A percentile compares a stretch with the other conserved stretches of the same genome.
phyloP scores from a whole-genome alignment of 2,797 vertebrate species.

The Cynodonichthys magdalenae region DNA sequence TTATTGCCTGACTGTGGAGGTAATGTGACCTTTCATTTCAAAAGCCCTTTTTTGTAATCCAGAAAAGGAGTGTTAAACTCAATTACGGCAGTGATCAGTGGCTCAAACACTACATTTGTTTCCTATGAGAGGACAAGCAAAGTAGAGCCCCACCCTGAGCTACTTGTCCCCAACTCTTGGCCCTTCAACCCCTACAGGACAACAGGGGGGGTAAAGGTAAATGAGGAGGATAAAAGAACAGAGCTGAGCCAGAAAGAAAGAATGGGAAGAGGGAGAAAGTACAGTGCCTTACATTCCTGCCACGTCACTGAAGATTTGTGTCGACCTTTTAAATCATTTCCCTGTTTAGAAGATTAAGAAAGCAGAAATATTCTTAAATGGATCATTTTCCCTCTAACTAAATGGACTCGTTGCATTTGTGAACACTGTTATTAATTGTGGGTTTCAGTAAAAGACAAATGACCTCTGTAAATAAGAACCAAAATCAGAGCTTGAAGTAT shows the following conservation, averaged over 20 bases:
- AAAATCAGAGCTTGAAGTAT: conserved; percentile 69
- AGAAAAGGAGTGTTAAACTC: conserved; percentile 86
- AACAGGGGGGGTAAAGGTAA: conserved; percentile 46
- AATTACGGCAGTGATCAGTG: conserved; percentile 85
- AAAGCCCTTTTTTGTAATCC: conserved; percentile 78
- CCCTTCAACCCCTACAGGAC: conserved; percentile 54
- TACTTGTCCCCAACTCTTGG: conserved; percentile 52
- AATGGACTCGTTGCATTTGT: conserved; percentile 75
- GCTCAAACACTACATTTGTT: conserved; percentile 85
- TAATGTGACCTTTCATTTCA: conserved; percentile 86
- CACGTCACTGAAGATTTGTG: conserved; percentile 84
- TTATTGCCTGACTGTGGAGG: conserved; percentile 86
- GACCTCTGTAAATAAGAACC: conserved; percentile 74
- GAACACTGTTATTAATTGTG: conserved; percentile 72
- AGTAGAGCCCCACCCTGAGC: conserved; percentile 49
- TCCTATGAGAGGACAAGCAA: conserved; percentile 66
- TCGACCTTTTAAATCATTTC: conserved; percentile 84
- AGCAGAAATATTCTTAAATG: conserved; percentile 83
- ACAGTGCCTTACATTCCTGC: conserved; percentile 71
- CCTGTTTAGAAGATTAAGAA: conserved; percentile 86
- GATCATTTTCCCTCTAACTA: conserved; percentile 72
- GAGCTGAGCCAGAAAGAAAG: conserved; percentile 45
- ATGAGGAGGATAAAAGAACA: conserved; percentile 51
- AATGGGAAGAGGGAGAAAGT: conserved; percentile 44
- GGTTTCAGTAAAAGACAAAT: conserved; percentile 67